These are phyloP conservation scores for Drosophila rubida DNA, from an alignment of 2,888 invertebrate genomes.

Conservation along the genomic window DNA sequence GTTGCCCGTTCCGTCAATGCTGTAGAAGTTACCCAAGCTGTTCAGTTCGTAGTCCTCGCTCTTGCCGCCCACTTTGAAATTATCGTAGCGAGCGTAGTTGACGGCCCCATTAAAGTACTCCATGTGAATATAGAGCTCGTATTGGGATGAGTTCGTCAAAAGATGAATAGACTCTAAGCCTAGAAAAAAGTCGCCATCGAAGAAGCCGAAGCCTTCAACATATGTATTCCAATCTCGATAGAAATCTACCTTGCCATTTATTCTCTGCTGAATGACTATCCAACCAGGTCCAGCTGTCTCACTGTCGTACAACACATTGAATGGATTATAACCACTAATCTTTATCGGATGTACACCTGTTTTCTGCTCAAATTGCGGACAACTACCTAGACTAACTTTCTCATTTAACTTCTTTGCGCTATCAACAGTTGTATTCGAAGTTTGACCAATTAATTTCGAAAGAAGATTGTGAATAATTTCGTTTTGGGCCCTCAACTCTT, in stretches of 20 bases:
- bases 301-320: background rate
- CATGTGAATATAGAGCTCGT: conserved; percentile 3
- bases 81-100: background rate
- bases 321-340: background rate
- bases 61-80: background rate
- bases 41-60: background rate
- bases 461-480: background rate
- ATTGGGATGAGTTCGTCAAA: background rate
- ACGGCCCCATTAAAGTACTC: background rate
- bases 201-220: background rate
- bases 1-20: background rate
- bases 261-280: conserved; percentile 8
- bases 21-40: background rate
- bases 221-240: background rate
- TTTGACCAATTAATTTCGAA: background rate
- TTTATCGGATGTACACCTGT: background rate
- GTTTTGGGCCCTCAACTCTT: background rate
- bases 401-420: background rate
- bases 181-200: background rate
- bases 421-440: background rate
- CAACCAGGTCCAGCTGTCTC: background rate
- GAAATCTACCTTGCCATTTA: background rate
- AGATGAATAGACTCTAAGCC: conserved; percentile 3
- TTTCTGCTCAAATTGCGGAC: too few species aligned
- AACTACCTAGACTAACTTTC: too few species aligned